Percentiles rank a stretch among this genome's conserved stretches.
Evolutionary conservation across 2,113 vertebrate genomes (phyloP).

Genomic region (Eulacestoma nigropectus): DNA sequence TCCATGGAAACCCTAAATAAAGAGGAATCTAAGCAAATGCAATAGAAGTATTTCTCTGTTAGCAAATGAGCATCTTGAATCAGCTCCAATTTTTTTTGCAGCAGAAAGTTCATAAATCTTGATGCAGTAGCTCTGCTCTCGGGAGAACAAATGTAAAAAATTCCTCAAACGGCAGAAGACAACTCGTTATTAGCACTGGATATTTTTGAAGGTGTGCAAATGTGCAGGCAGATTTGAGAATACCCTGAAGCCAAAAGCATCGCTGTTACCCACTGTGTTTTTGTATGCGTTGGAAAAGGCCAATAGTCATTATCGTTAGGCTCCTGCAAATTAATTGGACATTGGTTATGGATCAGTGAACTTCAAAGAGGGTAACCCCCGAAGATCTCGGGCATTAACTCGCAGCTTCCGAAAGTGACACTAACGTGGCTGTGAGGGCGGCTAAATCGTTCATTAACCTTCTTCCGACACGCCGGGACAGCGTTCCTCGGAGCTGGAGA

Average conservation of each 20-base stretch:
- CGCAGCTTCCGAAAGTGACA: constrained; percentile 53
- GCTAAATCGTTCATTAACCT: constrained; percentile 56
- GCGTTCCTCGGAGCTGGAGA: neutral
- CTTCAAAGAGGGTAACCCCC: constrained; percentile 59
- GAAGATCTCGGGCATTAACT: constrained; percentile 56
- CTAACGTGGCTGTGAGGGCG: constrained; percentile 40
- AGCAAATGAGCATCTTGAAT: constrained; percentile 41
- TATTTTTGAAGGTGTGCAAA: neutral
- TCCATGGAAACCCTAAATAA: constrained; percentile 51
- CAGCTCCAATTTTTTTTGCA: neutral
- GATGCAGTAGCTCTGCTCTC: neutral
- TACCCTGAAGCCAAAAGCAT: neutral
- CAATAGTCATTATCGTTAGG: constrained; percentile 61
- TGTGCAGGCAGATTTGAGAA: neutral
- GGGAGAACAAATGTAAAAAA: neutral
- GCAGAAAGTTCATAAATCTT: constrained; percentile 21
- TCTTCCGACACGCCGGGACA: neutral
- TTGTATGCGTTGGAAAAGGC: constrained; percentile 44
- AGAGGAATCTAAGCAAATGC: constrained; percentile 28
- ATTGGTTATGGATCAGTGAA: constrained; percentile 65
- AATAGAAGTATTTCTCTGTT: neutral
- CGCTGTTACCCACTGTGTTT: constrained; percentile 15
- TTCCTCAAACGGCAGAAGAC: neutral
- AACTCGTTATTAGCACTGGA: fast-evolving
- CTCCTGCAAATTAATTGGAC: constrained; percentile 65